Evolutionary conservation across 2,797 vertebrate species (phyloP), one percentile per base, ranked within the genome.

Genomic region (Harpagifer antarcticus): DNA sequence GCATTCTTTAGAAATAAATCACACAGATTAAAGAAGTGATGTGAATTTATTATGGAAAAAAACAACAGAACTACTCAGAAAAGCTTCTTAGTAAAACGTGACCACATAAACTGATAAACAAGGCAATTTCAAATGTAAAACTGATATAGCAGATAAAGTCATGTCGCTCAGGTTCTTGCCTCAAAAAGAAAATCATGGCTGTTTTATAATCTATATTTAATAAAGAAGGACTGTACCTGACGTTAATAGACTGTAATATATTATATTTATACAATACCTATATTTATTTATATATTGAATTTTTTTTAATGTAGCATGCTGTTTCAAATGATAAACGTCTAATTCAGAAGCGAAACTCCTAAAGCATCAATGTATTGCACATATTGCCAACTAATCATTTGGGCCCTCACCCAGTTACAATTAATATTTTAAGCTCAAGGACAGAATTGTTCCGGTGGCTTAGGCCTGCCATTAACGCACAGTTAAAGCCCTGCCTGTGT

Each of bases 401-500:
- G 44, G 20, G 49, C 74, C 81, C 81, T 68, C 78, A 81, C 78
- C 53, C 72, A 76, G 67, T 89, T 85, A 77, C 57, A 83, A 68
- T 89, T 66, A 82, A 69, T 79, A 81, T 79, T 84, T 45, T 64
- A 72, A 72, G 78, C 89, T 82, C 45, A 78, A 72, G 80, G 76
- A 89, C 74, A 73, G 77, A 80, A 75, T 78, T 78, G 79, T 72
- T 58, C 77, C 14, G 67, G 65, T 55, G 82, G 79, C 83, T 89
- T 79, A 87, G 77, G 56, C 4, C 40, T 69, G 69, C 75, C 82
- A 68, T 86, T 89, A 87, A 87, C 79, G 81, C 57, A 33, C 84
- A 86, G 88, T 85, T 74, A 84, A 87, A 87, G 2, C 59, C 42
- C 76, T 70, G 65, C 86, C 82, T 88, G 83, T 76, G 81, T 88